These are phyloP conservation scores for Pedetes capensis DNA, from an alignment of 2,113 vertebrate genomes.

Conservation along the genomic window DNA sequence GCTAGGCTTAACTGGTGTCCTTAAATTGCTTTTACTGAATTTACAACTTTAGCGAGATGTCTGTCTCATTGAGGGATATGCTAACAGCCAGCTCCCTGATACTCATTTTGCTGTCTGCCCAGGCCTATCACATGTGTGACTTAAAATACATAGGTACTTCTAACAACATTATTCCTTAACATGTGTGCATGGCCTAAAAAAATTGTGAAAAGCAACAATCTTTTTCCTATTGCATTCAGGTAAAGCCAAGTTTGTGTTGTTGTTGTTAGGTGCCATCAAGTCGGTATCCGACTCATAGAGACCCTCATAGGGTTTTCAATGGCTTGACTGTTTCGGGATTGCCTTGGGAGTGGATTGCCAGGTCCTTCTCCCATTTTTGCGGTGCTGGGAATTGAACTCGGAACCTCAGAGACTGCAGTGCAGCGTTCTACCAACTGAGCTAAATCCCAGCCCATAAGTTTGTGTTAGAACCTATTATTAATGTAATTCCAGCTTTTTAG, in stretches of 20 bases:
- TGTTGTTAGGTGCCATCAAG: no score
- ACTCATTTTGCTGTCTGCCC: neutral
- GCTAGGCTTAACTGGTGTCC: neutral
- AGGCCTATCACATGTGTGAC: neutral
- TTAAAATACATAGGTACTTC: neutral
- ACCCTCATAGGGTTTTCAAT: no score
- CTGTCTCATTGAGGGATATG: no score
- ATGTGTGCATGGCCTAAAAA: neutral
- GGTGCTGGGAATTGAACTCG: no score
- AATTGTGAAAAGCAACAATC: neutral
- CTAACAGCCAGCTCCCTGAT: neutral
- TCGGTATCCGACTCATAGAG: no score
- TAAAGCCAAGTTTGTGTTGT: neutral
- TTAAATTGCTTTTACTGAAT: neutral
- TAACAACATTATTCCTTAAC: neutral
- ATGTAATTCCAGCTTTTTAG: neutral
- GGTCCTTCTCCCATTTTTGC: no score
- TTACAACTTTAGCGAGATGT: neutral
- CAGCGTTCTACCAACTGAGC: no score
- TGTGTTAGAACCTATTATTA: neutral
- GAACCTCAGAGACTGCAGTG: no score
- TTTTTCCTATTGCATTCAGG: neutral
- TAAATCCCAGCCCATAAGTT: no score
- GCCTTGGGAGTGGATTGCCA: no score
- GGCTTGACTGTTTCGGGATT: no score